phyloP scores from a whole-genome alignment of 2,797 vertebrate species.

The Acanthopagrus latus region DNA sequence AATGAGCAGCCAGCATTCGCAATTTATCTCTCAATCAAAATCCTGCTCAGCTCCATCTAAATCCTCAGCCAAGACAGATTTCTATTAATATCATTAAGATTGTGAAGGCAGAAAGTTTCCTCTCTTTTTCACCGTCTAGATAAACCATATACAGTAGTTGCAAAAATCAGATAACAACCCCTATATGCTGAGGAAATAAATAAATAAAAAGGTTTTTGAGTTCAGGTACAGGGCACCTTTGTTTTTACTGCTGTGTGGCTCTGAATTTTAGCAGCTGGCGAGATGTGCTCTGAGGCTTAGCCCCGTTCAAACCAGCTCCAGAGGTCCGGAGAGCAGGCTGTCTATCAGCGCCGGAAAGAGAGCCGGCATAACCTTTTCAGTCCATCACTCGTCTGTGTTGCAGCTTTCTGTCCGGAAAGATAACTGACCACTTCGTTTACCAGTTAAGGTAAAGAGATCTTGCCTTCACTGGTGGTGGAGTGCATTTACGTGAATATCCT shows the following conservation, averaged over 20 bases:
- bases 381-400: conserved; percentile 28
- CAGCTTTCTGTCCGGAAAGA: conserved; percentile 24
- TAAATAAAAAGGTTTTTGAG: conserved; percentile 45
- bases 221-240: conserved; percentile 67
- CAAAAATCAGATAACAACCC: conserved; percentile 26
- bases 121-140: not conserved
- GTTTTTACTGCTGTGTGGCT: conserved; percentile 51
- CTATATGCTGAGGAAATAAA: conserved; percentile 47
- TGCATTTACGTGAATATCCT: not conserved
- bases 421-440: not conserved
- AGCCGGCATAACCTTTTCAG: conserved; percentile 45
- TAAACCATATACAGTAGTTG: conserved; percentile 14
- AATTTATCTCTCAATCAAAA: conserved; percentile 59
- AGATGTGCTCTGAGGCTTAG: conserved; percentile 61
- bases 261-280: conserved; percentile 53
- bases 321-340: conserved; percentile 49
- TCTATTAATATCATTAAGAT: conserved; percentile 30
- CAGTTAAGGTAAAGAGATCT: conserved; percentile 24
- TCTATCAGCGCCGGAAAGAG: conserved; percentile 45
- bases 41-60: conserved; percentile 22
- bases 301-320: conserved; percentile 46
- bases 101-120: conserved; percentile 10
- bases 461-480: not conserved
- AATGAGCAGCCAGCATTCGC: conserved; percentile 58
- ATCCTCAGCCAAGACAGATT: conserved; percentile 25